These are phyloP conservation scores for Oncorhynchus clarkii DNA, from an alignment of 2,113 vertebrate species.

Conservation along the genomic window DNA sequence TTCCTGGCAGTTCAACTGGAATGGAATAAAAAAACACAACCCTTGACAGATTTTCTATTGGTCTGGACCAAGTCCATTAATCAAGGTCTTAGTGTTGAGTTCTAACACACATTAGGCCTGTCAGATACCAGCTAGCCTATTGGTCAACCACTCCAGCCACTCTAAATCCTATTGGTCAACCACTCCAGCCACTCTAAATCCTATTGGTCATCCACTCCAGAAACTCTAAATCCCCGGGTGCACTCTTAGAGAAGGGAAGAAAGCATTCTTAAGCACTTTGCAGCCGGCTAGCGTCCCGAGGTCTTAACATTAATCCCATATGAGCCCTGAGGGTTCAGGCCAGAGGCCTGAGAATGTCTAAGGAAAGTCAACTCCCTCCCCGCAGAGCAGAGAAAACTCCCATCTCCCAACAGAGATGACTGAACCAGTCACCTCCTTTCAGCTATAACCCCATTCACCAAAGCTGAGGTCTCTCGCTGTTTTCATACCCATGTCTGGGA, in stretches of 20 bases:
- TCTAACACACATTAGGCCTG: background rate
- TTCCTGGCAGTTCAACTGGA: background rate
- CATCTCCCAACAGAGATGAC: background rate
- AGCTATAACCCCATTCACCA: constrained; percentile 39
- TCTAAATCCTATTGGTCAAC: background rate
- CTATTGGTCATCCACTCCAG: too few relatives aligned
- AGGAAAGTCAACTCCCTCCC: background rate
- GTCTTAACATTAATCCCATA: constrained; percentile 32
- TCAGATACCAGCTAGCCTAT: constrained; percentile 1
- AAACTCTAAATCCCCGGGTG: constrained; percentile 12
- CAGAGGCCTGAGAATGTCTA: background rate
- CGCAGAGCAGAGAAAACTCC: background rate
- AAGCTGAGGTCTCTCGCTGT: constrained; percentile 31
- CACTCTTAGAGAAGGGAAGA: background rate
- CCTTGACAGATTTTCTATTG: background rate
- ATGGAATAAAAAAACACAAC: background rate
- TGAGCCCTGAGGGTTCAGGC: constrained; percentile 27
- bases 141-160: constrained; percentile 6
- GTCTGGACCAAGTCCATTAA: background rate
- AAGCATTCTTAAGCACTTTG: constrained; percentile 19
- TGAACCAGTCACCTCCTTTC: background rate
- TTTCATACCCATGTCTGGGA: constrained; percentile 43
- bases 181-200: constrained; percentile 4
- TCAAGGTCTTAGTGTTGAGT: background rate
- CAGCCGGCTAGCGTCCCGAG: constrained; percentile 12